phyloP scores from a whole-genome alignment of 2,113 vertebrate genomes.

The Scartelaos histophorus region DNA sequence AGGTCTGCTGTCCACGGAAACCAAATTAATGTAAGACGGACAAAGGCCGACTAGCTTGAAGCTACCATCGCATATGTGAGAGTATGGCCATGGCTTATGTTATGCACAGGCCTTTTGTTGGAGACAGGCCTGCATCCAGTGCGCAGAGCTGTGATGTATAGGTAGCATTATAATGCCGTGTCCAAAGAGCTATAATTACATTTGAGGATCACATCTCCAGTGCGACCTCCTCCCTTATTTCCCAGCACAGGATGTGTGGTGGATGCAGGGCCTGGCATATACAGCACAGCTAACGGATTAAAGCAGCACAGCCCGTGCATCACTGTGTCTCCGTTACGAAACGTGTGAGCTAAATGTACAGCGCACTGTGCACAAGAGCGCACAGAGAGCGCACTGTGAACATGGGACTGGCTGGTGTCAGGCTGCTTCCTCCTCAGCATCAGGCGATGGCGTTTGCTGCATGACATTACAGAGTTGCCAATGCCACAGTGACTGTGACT shows the following conservation, averaged over 20 bases:
- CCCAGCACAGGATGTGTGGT: conserved; percentile 23
- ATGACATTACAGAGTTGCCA: conserved; percentile 48
- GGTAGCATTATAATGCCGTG: conserved; percentile 27
- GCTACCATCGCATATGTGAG: conserved; percentile 52
- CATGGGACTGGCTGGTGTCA: conserved; percentile 37
- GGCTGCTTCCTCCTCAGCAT: conserved; percentile 43
- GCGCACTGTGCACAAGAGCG: conserved; percentile 23
- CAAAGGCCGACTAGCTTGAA: conserved; percentile 71
- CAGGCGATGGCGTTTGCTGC: conserved; percentile 51
- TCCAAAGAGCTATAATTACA: conserved; percentile 35
- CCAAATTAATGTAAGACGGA: conserved; percentile 36
- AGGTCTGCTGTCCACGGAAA: conserved; percentile 3
- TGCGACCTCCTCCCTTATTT: conserved; percentile 6
- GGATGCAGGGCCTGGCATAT: conserved; percentile 45
- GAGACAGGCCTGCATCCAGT: conserved; percentile 59
- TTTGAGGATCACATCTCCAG: conserved; percentile 46
- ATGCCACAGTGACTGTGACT: conserved; percentile 4
- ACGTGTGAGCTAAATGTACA: conserved; percentile 55
- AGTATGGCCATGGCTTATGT: conserved; percentile 46
- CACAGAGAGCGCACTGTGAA: conserved; percentile 24
- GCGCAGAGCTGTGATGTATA: conserved; percentile 49
- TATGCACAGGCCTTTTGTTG: conserved; percentile 63
- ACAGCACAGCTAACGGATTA: conserved; percentile 47
- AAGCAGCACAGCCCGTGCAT: conserved; percentile 42
- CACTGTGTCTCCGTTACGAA: conserved; percentile 56